Evolutionary conservation across 2,113 vertebrate genomes (phyloP).

Genomic region (Kryptolebias marmoratus): DNA sequence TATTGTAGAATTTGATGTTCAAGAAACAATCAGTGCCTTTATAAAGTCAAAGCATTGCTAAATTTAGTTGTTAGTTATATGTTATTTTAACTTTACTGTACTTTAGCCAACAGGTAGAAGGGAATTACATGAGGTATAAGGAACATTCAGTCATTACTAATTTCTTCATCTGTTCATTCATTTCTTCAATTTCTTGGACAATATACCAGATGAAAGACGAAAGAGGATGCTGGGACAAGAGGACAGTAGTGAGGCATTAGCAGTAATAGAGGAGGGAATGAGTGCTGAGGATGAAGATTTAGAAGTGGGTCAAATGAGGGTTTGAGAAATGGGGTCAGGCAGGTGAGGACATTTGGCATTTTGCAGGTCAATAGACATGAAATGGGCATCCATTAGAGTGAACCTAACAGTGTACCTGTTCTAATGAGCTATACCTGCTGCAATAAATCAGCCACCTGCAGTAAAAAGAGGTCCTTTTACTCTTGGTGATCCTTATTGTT

Average conservation of each 20-base stretch:
- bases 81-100: not conserved
- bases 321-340: not conserved
- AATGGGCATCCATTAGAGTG: not conserved
- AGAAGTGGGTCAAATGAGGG: not conserved
- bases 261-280: not conserved
- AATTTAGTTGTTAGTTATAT: not conserved
- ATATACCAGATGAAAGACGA: not conserved
- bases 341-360: not conserved
- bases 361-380: conserved; percentile 1
- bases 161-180: not conserved
- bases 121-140: not conserved
- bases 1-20: not conserved
- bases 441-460: conserved; percentile 1
- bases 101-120: not conserved
- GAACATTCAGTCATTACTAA: not conserved
- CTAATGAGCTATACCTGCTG: not conserved
- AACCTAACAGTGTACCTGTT: not conserved
- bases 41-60: not conserved
- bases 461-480: not conserved
- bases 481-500: not conserved
- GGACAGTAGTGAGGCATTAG: not conserved
- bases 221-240: conserved; percentile 2
- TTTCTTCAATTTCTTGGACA: not conserved
- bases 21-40: not conserved
- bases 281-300: conserved; percentile 12